Conservation (phyloP, 1,140 invertebrate species). For the Harlomillsia oculata region DNA sequence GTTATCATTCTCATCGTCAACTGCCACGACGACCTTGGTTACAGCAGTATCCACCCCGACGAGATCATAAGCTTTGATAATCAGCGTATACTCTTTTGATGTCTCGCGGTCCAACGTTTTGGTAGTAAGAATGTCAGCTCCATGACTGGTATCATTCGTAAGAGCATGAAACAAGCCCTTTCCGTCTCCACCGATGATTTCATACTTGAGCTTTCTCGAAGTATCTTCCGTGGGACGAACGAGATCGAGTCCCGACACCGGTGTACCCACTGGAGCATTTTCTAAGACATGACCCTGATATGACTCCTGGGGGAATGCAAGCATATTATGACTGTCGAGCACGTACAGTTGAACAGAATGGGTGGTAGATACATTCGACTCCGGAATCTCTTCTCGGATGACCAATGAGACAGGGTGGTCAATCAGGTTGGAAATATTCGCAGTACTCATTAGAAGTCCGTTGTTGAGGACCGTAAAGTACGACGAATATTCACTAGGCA, state of each 20-base stretch:
- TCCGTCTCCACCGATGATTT: constrained; percentile 61
- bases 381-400: constrained; percentile 58
- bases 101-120: constrained; percentile 62
- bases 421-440: constrained; percentile 66
- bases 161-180: constrained; percentile 59
- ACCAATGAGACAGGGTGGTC: constrained; percentile 67
- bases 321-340: constrained; percentile 65
- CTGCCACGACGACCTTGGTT: constrained; percentile 58
- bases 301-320: constrained; percentile 59
- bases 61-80: constrained; percentile 62
- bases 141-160: constrained; percentile 47
- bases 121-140: constrained; percentile 59
- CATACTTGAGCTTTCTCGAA: constrained; percentile 58
- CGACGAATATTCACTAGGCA: constrained; percentile 65
- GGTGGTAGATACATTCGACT: constrained; percentile 62
- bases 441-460: constrained; percentile 80
- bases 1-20: constrained; percentile 85
- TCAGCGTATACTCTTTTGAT: constrained; percentile 53
- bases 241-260: constrained; percentile 51
- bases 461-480: constrained; percentile 79
- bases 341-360: constrained; percentile 71
- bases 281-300: constrained; percentile 57
- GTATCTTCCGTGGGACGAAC: constrained; percentile 41
- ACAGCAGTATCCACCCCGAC: constrained; percentile 61
- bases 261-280: constrained; percentile 58